phyloP scores from a whole-genome alignment of 2,113 vertebrate genomes.

The Pongo pygmaeus region DNA sequence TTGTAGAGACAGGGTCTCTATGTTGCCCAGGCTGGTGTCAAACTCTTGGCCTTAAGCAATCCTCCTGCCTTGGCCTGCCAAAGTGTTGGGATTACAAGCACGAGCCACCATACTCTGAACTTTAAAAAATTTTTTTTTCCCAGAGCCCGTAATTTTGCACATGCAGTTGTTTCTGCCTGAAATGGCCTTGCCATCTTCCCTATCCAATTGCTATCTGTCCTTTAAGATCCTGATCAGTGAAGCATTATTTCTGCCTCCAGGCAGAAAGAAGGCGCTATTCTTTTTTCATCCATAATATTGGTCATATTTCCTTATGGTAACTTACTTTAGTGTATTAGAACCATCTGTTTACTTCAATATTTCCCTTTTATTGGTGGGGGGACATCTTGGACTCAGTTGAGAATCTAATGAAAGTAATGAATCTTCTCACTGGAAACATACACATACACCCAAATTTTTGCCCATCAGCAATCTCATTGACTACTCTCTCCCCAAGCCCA shows the following conservation, averaged over 20 bases:
- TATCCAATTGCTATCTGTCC: not conserved
- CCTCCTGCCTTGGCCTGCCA: not conserved
- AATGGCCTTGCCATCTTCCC: not conserved
- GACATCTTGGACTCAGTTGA: not conserved
- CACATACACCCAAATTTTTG: not conserved
- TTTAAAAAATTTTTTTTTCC: too few species aligned
- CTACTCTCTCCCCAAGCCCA: not conserved
- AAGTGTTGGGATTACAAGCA: not conserved
- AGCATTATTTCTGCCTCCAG: not conserved
- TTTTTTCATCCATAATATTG: not conserved
- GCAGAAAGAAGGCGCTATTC: not conserved
- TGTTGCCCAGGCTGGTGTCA: not conserved
- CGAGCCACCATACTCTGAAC: not conserved
- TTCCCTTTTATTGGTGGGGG: not conserved
- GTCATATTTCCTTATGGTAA: not conserved
- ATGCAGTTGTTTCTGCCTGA: not conserved
- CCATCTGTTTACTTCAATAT: not conserved
- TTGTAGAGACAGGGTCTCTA: not conserved
- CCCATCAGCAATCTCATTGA: not conserved
- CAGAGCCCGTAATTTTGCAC: not conserved
- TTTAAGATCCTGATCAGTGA: not conserved
- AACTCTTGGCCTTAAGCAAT: not conserved
- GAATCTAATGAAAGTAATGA: not conserved
- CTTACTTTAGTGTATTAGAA: constrained; percentile 10
- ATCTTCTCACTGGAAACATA: constrained; percentile 16